Evolutionary conservation across 2,888 invertebrate species (phyloP), one percentile per base, ranked within the genome.

Genomic region (Callyntrura guangdongensis): DNA sequence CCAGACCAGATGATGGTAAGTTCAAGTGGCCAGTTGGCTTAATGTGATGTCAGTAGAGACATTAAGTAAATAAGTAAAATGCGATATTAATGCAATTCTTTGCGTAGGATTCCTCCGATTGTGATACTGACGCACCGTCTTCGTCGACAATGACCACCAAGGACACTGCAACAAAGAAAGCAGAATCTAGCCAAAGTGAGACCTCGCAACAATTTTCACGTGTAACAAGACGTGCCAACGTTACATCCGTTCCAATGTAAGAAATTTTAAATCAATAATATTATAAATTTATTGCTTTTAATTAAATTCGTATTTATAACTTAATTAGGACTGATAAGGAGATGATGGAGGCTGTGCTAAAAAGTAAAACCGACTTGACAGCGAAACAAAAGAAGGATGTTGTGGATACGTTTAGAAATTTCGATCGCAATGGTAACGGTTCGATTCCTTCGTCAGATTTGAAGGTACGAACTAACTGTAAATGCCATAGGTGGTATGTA

Each of bases 331-430:
- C 90, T 4, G 90, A 90, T 20, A 90, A 90, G 47, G 90, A 90
- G 17, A 90, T 90, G 90, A 90, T 90, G 90, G 90, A 90, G 20
- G 90, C 90, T 1, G 90, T 90, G 4, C 25, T 90, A 27, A 90
- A 90, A 72, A 90, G 90, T 59, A 85, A 90, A 67, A 86, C 85
- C 6, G 90, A 90, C 47, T 36, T 99, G 12, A 97, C 97, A 9
- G 98, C 98, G 92, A 98, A 98, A 94, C 98, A 99, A 94, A 97
- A 97, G 95, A 96, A 97, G 81, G 99, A 99, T 94, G 98, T 99
- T 89, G 97, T 98, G 95, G 99, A 99, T 95, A 99, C 99, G 0
- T 99, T 99, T 95, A 98, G 98, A 95, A 95, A 99, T 20, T 99
- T 99, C 95, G 99, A 99, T 95, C 97, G 97, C 6, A 98, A 98